Percentiles rank a stretch among this genome's conserved stretches.
phyloP scores from a whole-genome alignment of 23 tunicate genomes.

The Clavelina lepadiformis region DNA sequence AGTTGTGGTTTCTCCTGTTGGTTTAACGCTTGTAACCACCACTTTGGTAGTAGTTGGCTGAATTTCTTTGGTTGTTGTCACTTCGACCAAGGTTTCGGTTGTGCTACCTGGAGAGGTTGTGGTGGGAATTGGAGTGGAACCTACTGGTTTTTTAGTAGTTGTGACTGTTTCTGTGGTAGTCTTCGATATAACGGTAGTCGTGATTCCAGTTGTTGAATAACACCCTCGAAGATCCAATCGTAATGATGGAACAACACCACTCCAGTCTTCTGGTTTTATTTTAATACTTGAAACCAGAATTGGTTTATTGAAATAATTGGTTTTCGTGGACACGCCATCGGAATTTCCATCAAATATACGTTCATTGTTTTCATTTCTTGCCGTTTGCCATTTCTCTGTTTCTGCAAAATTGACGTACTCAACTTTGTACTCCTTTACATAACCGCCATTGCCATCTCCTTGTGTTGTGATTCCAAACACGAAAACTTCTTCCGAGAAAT shows the following conservation, averaged over 20 bases:
- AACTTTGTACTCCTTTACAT: constrained; percentile 44
- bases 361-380: neutral
- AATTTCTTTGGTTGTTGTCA: constrained; percentile 26
- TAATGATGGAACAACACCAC: constrained; percentile 32
- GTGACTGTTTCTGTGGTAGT: constrained; percentile 29
- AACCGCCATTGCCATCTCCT: constrained; percentile 52
- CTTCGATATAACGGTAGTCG: constrained; percentile 31
- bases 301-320: constrained; percentile 12
- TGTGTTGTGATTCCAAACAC: constrained; percentile 36
- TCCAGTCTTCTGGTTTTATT: constrained; percentile 42
- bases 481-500: constrained; percentile 41
- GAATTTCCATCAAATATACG: constrained; percentile 30
- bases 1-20: constrained; percentile 32
- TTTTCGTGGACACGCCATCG: constrained; percentile 16
- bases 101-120: constrained; percentile 8
- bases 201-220: constrained; percentile 8
- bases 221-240: constrained; percentile 56
- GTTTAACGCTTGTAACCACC: constrained; percentile 7
- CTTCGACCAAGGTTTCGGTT: constrained; percentile 8
- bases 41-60: constrained; percentile 37
- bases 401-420: neutral
- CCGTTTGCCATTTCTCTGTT: constrained; percentile 15
- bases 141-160: constrained; percentile 28
- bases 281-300: constrained; percentile 12
- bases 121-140: constrained; percentile 6